These are phyloP conservation scores for Andrena dorsata DNA, from an alignment of 2,888 invertebrate species.

Conservation along the genomic window DNA sequence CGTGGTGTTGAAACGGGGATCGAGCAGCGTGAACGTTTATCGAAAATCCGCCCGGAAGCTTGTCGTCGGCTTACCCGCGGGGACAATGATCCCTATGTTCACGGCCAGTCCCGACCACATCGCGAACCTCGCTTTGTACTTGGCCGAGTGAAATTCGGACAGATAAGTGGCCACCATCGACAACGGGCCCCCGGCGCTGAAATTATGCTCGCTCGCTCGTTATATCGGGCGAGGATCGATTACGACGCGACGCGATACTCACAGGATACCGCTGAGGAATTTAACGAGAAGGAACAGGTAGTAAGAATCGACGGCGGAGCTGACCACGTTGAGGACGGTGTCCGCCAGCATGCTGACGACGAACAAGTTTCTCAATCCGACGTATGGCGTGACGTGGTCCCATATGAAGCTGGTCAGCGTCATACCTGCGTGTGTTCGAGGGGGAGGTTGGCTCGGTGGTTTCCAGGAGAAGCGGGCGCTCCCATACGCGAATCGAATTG, in stretches of 20 bases:
- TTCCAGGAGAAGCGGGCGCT: background rate
- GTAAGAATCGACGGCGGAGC: conserved; percentile 89
- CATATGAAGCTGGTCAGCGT: conserved; percentile 90
- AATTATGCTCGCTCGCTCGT: background rate
- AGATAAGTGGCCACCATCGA: conserved; percentile 90
- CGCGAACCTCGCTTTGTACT: conserved; percentile 88
- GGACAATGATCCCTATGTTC: conserved; percentile 87
- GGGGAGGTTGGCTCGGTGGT: background rate
- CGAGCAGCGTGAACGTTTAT: too few relatives aligned
- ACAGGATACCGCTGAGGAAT: conserved; percentile 91
- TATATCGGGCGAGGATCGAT: background rate
- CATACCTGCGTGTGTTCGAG: conserved; percentile 88
- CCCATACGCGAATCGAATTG: background rate
- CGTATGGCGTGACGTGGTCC: conserved; percentile 91
- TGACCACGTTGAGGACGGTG: conserved; percentile 88
- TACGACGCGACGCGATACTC: conserved; percentile 82
- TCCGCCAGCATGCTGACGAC: conserved; percentile 89
- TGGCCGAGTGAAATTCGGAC: conserved; percentile 90
- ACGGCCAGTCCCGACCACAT: conserved; percentile 89
- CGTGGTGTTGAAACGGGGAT: too few relatives aligned
- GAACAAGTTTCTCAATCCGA: conserved; percentile 90
- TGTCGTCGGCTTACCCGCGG: conserved; percentile 85
- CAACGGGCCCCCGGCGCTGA: conserved; percentile 90
- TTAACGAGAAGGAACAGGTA: conserved; percentile 89
- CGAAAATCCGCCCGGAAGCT: background rate